Base-by-base conservation (phyloP, 1,140 invertebrate genomes). In the Macrosteles quadrilineatus region DNA sequence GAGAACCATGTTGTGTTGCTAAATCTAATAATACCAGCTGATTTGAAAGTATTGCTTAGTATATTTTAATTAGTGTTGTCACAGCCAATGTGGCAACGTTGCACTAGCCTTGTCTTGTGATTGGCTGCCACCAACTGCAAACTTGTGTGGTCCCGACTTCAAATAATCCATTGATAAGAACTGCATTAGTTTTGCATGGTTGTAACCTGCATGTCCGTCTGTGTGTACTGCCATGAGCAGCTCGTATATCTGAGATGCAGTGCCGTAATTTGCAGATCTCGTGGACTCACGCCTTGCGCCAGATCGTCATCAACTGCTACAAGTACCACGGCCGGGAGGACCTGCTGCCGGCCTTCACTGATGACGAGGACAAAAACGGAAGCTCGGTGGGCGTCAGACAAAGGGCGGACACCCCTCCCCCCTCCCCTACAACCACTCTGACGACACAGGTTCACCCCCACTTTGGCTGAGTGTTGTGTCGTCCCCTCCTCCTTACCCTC, bases 291-390 rank as follows among this genome's bases (percentile, higher is more conserved):
- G 96, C 96, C n/a, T 83, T 98, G 67, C 85, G 97, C 25, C 95
- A 98, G 83, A 98, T 98, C 75, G 96, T 98, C 47, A 95, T 97
- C 77, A 98, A 98, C 83, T 98, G 97, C 83, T 98, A 98, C 83
- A 97, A 97, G 84, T 97, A 95, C 83, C 97, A 98, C 83, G 95
- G 95, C 1, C 86, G 97, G 75, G 96, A 98, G 83, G 97, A 98
- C 82, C 85, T 98, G 32, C 82, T 98, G 72, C 96, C 96, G 3
- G 94, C 94, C 19, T 98, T 98, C 83, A 92, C 87, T 69, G 96
- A 97, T 77, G 94, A 97, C 65, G 92, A 96, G 55, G 93, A 95
- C 67, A 93, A 93, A 19, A 62, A 62, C 59, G 64, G 69, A 36
- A 57, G 55, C 23, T 85, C 87, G 83, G 85, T 89, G 79, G 85